Percentiles rank a stretch among this genome's conserved stretches.
These are phyloP conservation scores for Pachycephala philippinensis DNA, from an alignment of 2,113 vertebrate genomes.

Conservation along the genomic window DNA sequence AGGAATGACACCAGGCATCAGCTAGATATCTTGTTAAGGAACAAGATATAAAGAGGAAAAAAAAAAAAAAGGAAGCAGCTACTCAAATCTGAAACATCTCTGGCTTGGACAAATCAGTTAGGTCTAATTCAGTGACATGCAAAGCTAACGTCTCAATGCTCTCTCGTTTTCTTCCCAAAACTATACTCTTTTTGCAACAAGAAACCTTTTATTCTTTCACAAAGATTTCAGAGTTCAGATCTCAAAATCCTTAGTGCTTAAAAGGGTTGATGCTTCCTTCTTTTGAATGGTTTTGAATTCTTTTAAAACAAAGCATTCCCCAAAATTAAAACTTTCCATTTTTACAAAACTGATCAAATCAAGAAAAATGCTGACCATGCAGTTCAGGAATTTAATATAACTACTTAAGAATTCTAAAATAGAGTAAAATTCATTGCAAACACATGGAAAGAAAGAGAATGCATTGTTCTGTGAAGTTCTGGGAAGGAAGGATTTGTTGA, in stretches of 20 bases:
- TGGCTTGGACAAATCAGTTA: not conserved
- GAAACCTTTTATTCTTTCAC: not conserved
- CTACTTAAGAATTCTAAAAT: not conserved
- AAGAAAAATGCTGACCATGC: not conserved
- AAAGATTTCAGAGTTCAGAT: not conserved
- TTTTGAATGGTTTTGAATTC: not conserved
- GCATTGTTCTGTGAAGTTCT: not conserved
- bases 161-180: not conserved
- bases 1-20: not conserved
- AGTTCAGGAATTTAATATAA: not conserved
- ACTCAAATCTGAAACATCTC: not conserved
- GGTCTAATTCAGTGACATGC: not conserved
- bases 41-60: not conserved
- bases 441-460: not conserved
- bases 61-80: not conserved
- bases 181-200: not conserved
- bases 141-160: rapidly evolving
- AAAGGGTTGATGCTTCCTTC: not conserved
- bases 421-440: not conserved
- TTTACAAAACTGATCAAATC: not conserved
- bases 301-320: not conserved
- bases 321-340: not conserved
- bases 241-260: not conserved
- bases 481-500: not conserved
- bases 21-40: not conserved